Conservation (phyloP, 2,797 vertebrate genomes). For the Gymnocypris eckloni region DNA sequence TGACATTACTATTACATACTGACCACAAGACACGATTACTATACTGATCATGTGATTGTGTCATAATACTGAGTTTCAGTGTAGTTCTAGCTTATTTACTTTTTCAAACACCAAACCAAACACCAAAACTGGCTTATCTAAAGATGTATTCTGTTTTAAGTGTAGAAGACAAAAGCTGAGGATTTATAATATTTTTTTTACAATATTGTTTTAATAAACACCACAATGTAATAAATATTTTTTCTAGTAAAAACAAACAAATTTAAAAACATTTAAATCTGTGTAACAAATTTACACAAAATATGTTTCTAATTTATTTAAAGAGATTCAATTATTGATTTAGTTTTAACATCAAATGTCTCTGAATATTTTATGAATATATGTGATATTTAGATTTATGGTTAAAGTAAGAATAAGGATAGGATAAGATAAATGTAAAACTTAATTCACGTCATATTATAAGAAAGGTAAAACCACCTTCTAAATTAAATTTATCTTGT, state of each 20-base stretch:
- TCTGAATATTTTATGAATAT: not conserved
- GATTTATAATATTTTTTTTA: not conserved
- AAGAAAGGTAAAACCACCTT: not conserved
- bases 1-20: not conserved
- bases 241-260: not conserved
- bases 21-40: not conserved
- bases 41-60: not conserved
- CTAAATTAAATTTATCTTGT: not conserved
- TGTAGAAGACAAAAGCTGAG: not conserved
- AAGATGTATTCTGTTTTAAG: not conserved
- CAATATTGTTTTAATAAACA: not conserved
- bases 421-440: not conserved
- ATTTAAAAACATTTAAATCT: no score
- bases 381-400: not conserved
- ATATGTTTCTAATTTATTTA: not conserved
- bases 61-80: conserved; percentile 4
- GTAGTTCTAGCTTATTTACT: not conserved
- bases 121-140: not conserved
- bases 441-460: not conserved
- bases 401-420: not conserved
- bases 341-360: not conserved
- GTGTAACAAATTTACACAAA: not conserved
- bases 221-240: not conserved
- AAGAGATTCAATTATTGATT: not conserved
- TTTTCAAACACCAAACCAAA: not conserved